Conservation (phyloP, 2,888 invertebrate species). For the Hirtodrosophila alboralis region DNA sequence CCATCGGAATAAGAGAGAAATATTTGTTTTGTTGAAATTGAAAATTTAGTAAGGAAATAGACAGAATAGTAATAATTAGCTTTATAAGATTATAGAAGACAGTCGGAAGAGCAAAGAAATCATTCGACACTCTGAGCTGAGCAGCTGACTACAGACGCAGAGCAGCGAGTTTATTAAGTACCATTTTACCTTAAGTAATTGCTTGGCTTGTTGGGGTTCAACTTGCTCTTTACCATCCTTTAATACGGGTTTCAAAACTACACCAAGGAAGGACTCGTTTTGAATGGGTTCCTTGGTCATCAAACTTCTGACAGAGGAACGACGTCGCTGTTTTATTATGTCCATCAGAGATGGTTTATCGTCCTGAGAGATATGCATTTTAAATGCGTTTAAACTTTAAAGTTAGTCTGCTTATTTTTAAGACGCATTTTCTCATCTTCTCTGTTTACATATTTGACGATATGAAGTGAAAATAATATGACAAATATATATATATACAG, state of each 20-base stretch:
- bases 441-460: background rate
- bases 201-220: constrained; percentile 79
- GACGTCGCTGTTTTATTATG: constrained; percentile 76
- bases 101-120: constrained; percentile 1
- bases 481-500: too few relatives aligned
- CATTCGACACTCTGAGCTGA: background rate
- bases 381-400: constrained; percentile 5
- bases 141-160: background rate
- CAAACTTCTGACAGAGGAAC: constrained; percentile 84
- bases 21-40: too few relatives aligned
- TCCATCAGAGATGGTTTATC: constrained; percentile 74
- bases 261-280: constrained; percentile 86
- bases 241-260: constrained; percentile 87
- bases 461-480: too few relatives aligned
- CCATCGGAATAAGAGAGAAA: background rate
- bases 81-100: constrained; percentile 2
- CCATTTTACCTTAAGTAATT: constrained; percentile 81
- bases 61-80: background rate
- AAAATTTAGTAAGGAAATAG: constrained; percentile 6
- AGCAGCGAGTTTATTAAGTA: constrained; percentile 1
- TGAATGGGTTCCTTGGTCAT: constrained; percentile 83
- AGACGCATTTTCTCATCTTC: constrained; percentile 1
- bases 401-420: background rate
- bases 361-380: constrained; percentile 59
- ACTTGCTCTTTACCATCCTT: constrained; percentile 82